phyloP scores from a whole-genome alignment of 2,113 vertebrate genomes.

The Gymnobelideus leadbeateri region DNA sequence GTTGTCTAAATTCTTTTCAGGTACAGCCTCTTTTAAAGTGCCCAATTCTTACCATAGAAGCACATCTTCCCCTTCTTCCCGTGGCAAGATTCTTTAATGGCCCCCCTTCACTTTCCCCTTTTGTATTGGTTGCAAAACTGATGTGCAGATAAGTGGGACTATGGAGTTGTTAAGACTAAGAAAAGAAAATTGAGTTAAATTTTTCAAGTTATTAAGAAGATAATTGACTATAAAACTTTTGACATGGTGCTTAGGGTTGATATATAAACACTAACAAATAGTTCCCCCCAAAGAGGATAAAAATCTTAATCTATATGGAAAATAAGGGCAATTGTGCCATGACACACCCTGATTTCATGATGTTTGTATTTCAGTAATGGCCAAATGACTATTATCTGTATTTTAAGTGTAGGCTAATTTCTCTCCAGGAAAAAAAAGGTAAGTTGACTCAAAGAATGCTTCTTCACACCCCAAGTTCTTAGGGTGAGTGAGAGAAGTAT shows the following conservation, averaged over 20 bases:
- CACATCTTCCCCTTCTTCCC: not conserved
- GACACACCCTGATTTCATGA: not conserved
- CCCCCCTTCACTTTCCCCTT: not conserved
- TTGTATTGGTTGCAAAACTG: not conserved
- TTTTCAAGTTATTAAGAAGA: not conserved
- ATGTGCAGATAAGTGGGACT: not conserved
- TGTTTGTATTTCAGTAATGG: not conserved
- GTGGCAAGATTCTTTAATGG: not conserved
- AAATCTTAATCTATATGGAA: not conserved
- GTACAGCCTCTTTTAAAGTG: not conserved
- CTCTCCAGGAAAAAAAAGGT: not conserved
- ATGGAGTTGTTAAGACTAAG: not conserved
- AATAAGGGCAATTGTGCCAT: not conserved
- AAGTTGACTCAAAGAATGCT: not conserved
- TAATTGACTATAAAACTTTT: not conserved
- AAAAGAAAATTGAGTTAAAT: not conserved
- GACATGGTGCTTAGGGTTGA: not conserved
- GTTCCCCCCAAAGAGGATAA: not conserved
- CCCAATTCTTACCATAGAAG: not conserved
- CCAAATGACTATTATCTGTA: not conserved
- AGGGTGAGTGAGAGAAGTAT: not conserved
- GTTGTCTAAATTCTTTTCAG: not conserved
- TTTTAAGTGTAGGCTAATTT: not conserved
- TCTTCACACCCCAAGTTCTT: not conserved
- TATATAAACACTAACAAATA: not conserved